Conservation (phyloP, 1,140 invertebrate species). For the Phymastichus coffea region DNA sequence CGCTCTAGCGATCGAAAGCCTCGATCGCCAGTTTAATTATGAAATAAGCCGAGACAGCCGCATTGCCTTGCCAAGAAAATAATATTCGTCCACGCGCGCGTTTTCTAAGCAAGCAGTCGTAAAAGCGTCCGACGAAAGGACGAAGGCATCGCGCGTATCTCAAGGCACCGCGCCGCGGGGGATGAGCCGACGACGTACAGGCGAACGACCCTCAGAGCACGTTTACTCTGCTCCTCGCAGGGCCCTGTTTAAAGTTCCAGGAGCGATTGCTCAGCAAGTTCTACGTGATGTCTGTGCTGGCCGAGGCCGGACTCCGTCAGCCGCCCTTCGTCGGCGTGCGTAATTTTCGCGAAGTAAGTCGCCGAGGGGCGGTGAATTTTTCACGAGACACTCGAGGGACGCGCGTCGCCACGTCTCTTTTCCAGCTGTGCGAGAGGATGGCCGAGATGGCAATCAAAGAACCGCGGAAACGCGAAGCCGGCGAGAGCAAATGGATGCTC, state of each 20-base stretch:
- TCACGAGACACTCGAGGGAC: no score
- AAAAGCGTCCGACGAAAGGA: no score
- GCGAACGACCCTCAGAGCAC: no score
- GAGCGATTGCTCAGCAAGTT: constrained; percentile 29
- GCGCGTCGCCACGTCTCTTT: background rate
- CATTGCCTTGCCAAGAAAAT: no score
- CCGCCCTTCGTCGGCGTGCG: constrained; percentile 25
- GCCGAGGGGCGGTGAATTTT: background rate
- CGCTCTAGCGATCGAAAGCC: no score
- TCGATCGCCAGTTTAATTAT: no score
- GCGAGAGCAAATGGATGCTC: constrained; percentile 28
- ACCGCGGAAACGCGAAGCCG: background rate
- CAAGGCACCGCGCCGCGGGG: no score
- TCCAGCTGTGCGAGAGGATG: constrained; percentile 28
- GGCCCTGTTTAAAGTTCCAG: constrained; percentile 31
- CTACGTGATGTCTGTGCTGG: constrained; percentile 27
- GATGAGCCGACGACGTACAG: no score
- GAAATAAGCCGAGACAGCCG: no score
- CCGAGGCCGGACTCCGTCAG: constrained; percentile 18
- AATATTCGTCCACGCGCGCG: no score
- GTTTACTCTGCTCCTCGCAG: background rate
- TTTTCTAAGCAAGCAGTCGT: no score
- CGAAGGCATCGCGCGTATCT: no score
- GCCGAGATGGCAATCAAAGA: constrained; percentile 18
- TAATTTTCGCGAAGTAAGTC: constrained; percentile 30